phyloP scores from a whole-genome alignment of 2,797 vertebrate species.

The Catamblyrhynchus diadema region DNA sequence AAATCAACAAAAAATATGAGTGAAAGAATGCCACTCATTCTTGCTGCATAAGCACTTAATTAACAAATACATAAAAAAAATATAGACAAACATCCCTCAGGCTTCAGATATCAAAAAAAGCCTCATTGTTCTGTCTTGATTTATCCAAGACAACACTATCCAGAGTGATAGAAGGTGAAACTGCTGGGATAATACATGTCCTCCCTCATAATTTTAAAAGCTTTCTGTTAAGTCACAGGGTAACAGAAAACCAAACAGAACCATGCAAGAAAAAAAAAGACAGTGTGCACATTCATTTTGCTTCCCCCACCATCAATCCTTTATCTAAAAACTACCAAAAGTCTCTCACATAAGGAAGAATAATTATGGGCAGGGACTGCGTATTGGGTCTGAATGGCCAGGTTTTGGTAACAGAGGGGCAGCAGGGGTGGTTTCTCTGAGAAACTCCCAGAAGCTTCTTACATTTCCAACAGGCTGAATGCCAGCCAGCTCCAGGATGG shows the following conservation, averaged over 20 bases:
- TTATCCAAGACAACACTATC: neutral
- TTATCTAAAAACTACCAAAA: neutral
- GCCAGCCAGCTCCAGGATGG: fast-evolving
- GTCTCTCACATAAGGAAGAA: neutral
- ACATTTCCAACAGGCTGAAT: fast-evolving
- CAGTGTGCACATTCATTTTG: neutral
- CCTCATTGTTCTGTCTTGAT: neutral
- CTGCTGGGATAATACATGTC: neutral
- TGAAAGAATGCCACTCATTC: neutral
- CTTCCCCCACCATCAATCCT: fast-evolving
- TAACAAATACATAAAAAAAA: neutral
- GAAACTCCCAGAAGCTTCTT: neutral
- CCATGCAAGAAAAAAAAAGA: neutral
- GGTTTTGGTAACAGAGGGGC: fast-evolving
- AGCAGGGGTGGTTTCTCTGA: neutral
- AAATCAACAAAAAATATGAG: neutral
- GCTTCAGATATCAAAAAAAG: neutral
- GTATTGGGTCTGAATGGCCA: neutral
- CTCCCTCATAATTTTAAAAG: neutral
- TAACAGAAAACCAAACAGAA: neutral
- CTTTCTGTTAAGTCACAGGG: neutral
- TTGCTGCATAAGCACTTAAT: neutral
- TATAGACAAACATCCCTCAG: neutral
- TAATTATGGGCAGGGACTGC: neutral
- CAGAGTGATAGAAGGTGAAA: neutral